Evolutionary conservation across 2,113 vertebrate species (phyloP).

Genomic region (Willisornis vidua): DNA sequence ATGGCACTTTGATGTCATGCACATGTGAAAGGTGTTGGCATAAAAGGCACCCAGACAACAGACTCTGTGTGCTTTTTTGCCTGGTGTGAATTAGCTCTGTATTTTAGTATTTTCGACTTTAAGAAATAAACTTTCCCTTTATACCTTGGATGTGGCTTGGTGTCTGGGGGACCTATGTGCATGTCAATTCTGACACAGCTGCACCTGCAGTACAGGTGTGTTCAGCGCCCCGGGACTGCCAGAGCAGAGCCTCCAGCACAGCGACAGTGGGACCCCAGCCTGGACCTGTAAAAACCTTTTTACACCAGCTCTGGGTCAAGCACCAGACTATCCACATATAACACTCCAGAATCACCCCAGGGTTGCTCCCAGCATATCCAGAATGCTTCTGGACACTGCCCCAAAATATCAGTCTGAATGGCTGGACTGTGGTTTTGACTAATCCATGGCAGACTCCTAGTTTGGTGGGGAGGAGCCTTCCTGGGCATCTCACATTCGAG

Average conservation of each 20-base stretch:
- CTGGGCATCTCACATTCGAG: background rate
- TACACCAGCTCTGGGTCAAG: background rate
- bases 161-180: background rate
- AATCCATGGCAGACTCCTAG: background rate
- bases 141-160: background rate
- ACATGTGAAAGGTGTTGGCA: background rate
- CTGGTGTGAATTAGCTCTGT: background rate
- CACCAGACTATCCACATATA: background rate
- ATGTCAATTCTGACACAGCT: background rate
- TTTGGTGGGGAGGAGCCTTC: background rate
- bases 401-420: background rate
- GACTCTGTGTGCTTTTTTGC: background rate
- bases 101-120: background rate
- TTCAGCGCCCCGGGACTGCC: background rate
- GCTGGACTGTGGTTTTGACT: background rate
- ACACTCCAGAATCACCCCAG: rapidly evolving
- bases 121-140: background rate
- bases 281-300: background rate
- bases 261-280: rapidly evolving
- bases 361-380: background rate
- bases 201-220: no score
- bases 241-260: background rate
- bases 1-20: background rate
- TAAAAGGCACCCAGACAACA: background rate
- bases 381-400: background rate